Conservation (phyloP, 2,797 vertebrate species). For the Antrozous pallidus region DNA sequence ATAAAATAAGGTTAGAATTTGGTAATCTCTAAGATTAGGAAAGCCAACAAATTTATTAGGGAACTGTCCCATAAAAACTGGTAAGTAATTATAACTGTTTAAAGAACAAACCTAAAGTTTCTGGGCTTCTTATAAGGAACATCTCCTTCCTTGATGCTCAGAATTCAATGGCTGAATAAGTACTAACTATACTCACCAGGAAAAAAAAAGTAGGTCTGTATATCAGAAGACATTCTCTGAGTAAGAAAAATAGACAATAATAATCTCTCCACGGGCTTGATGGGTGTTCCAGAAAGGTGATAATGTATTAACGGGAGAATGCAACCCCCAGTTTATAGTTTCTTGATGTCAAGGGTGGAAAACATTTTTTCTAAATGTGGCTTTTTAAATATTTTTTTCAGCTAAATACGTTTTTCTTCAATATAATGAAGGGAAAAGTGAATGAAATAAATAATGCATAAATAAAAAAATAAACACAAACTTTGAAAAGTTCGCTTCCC, state of each 20-base stretch:
- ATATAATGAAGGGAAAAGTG: neutral
- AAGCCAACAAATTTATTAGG: neutral
- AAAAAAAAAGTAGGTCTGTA: neutral
- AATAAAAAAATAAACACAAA: neutral
- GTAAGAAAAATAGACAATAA: neutral
- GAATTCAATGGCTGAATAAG: neutral
- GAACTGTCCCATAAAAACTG: neutral
- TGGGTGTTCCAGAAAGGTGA: neutral
- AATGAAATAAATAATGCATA: neutral
- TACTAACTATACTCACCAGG: neutral
- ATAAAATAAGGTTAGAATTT: neutral
- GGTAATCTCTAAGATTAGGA: neutral
- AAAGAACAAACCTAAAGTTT: neutral
- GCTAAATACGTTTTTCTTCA: neutral
- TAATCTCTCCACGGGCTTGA: neutral
- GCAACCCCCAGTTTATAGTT: neutral
- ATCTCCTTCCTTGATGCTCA: neutral
- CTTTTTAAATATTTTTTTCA: neutral
- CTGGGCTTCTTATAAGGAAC: neutral
- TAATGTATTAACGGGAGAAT: neutral
- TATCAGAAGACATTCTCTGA: neutral
- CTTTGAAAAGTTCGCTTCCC: neutral
- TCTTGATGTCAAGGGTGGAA: neutral
- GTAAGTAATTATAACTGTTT: neutral
- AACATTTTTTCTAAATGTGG: neutral